Conservation (phyloP, 2,888 invertebrate genomes). For the Ochlodes sylvanus region DNA sequence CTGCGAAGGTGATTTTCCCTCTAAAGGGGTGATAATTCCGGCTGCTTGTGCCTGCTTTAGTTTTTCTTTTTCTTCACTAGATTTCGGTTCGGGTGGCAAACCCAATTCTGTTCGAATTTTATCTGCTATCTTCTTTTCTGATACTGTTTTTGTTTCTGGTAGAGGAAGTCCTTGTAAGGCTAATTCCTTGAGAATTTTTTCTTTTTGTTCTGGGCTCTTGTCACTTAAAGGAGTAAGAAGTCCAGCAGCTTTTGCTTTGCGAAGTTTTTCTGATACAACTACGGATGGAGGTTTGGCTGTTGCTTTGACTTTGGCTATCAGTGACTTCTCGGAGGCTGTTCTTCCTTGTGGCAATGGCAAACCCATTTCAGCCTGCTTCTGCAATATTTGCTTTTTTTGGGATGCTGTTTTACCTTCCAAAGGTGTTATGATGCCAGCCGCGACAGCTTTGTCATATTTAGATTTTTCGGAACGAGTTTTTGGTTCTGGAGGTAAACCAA, state of each 20-base stretch:
- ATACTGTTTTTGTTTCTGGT: constrained; percentile 50
- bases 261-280: neutral
- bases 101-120: constrained; percentile 51
- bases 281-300: neutral
- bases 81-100: constrained; percentile 51
- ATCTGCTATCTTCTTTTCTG: constrained; percentile 49
- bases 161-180: constrained; percentile 48
- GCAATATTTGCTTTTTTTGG: constrained; percentile 48
- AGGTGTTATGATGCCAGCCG: constrained; percentile 50
- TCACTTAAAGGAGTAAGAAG: constrained; percentile 49
- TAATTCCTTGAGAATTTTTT: constrained; percentile 50
- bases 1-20: constrained; percentile 48
- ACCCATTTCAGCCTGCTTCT: constrained; percentile 45
- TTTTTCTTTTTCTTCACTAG: constrained; percentile 45
- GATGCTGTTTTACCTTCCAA: constrained; percentile 52
- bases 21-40: constrained; percentile 48
- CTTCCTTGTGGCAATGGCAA: constrained; percentile 51
- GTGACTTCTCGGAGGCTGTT: neutral
- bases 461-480: constrained; percentile 30
- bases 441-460: constrained; percentile 41
- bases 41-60: constrained; percentile 47
- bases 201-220: constrained; percentile 45
- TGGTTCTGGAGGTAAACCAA: constrained; percentile 49
- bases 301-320: constrained; percentile 20
- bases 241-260: constrained; percentile 48